Conservation (phyloP, 2,113 vertebrate species). For the Phoxinus phoxinus region DNA sequence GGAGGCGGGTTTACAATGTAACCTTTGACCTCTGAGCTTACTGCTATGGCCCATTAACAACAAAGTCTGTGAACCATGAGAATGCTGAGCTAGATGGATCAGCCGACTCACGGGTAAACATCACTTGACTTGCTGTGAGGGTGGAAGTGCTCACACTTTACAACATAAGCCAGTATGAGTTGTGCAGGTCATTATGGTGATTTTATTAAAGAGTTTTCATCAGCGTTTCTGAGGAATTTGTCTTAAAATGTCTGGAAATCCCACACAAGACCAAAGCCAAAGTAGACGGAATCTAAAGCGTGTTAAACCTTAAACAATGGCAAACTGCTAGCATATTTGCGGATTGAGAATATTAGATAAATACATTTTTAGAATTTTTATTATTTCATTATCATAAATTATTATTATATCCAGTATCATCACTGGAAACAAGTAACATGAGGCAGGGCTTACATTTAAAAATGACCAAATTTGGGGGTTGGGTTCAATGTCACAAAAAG, state of each 20-base stretch:
- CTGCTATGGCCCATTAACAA: conserved; percentile 11
- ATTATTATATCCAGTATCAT: neutral
- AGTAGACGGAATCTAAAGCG: neutral
- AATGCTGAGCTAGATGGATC: neutral
- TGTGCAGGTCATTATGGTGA: neutral
- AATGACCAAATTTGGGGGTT: neutral
- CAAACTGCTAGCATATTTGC: neutral
- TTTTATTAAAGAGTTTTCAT: conserved; percentile 8
- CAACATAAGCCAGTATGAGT: neutral
- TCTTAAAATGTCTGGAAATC: neutral
- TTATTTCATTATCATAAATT: neutral
- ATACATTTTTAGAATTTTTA: neutral
- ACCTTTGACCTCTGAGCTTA: conserved; percentile 24
- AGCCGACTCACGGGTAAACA: neutral
- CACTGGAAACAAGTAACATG: neutral
- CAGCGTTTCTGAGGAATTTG: neutral
- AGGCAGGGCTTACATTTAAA: neutral
- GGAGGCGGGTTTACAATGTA: neutral
- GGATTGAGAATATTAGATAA: neutral
- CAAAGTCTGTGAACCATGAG: neutral
- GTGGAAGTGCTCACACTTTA: neutral
- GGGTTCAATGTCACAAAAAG: neutral
- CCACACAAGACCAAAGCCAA: neutral
- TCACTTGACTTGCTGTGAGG: conserved; percentile 23
- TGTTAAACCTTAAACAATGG: neutral